Evolutionary conservation across 1,140 invertebrate species (phyloP).

Genomic region (Drosophila asahinai): DNA sequence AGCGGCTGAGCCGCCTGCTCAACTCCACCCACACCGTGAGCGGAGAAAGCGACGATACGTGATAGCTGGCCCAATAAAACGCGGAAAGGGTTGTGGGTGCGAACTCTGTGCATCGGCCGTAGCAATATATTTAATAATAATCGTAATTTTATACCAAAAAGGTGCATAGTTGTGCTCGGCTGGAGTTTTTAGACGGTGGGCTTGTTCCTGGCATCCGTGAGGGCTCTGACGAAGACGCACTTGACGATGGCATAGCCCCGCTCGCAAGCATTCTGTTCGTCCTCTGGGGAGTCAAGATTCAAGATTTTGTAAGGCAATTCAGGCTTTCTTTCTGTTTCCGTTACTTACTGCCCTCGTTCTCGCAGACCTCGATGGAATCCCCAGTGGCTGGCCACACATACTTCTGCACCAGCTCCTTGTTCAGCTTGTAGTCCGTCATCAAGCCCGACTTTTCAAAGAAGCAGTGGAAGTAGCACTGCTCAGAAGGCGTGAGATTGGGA

Average conservation of each 20-base stretch:
- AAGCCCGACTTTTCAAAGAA: constrained; percentile 76
- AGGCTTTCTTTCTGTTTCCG: neutral
- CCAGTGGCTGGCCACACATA: constrained; percentile 79
- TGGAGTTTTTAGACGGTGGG: constrained; percentile 57
- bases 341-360: constrained; percentile 67
- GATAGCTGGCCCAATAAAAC: constrained; percentile 20
- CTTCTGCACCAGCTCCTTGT: constrained; percentile 59
- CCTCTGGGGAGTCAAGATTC: constrained; percentile 30
- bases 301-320: neutral
- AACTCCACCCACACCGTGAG: constrained; percentile 73
- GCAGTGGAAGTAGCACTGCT: constrained; percentile 78
- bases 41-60: constrained; percentile 41
- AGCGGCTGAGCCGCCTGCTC: constrained; percentile 89
- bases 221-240: constrained; percentile 61
- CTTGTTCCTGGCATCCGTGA: constrained; percentile 74
- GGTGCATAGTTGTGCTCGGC: neutral
- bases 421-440: constrained; percentile 73
- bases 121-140: constrained; percentile 43
- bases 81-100: constrained; percentile 7
- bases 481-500: neutral
- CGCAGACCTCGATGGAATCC: constrained; percentile 72
- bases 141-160: constrained; percentile 41
- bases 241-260: constrained; percentile 72
- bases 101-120: constrained; percentile 25
- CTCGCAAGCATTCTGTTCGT: constrained; percentile 67